Conservation (phyloP, 2,797 vertebrate species). For the Synanceia verrucosa region DNA sequence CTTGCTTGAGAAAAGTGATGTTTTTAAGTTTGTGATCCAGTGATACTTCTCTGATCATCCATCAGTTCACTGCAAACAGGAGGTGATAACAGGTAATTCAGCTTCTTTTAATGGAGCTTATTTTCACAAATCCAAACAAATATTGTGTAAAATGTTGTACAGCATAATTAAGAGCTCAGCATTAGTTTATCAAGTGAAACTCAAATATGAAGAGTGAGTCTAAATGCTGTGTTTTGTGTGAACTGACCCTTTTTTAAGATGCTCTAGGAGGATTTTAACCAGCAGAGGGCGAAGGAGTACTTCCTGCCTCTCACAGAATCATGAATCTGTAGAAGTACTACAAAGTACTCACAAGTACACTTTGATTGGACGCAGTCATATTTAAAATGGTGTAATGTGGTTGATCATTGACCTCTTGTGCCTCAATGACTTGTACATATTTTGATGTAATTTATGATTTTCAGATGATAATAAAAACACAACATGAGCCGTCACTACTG, state of each 20-base stretch:
- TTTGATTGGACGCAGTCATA: too few relatives aligned
- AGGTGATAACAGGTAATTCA: not conserved
- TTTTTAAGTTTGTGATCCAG: not conserved
- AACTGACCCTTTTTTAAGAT: constrained; percentile 5
- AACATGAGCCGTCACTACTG: rapidly evolving
- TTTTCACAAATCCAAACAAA: not conserved
- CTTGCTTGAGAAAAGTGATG: not conserved
- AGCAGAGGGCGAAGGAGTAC: constrained; percentile 55
- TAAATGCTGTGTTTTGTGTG: not conserved
- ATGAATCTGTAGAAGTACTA: not conserved
- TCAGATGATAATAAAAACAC: constrained; percentile 12
- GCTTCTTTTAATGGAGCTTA: not conserved
- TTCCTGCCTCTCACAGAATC: not conserved
- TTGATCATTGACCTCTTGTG: constrained; percentile 4
- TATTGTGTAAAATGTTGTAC: not conserved
- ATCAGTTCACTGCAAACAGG: not conserved
- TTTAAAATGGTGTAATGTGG: too few relatives aligned
- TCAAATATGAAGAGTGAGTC: not conserved
- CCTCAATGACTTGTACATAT: constrained; percentile 53
- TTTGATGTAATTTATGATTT: constrained; percentile 46
- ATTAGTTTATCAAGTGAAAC: too few relatives aligned
- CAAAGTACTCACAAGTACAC: not conserved
- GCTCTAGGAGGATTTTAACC: constrained; percentile 3
- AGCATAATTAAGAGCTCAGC: too few relatives aligned
- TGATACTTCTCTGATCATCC: not conserved